Evolutionary conservation across 2,113 vertebrate genomes (phyloP).

Genomic region (Lasiurus cinereus): DNA sequence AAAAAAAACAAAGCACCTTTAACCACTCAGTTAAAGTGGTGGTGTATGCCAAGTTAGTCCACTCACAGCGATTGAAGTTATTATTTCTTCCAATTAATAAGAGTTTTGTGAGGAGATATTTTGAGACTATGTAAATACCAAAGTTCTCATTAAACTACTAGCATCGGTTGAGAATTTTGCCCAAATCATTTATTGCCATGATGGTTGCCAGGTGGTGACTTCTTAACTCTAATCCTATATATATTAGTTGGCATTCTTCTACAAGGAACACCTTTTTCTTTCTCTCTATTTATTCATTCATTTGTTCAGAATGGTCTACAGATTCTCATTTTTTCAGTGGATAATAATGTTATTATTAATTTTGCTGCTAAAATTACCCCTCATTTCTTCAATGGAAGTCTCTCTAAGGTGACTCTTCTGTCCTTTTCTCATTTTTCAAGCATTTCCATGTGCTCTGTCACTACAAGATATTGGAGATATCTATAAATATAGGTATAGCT

Average conservation of each 20-base stretch:
- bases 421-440: slow-evolving; percentile 7
- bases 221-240: neutral
- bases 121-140: neutral
- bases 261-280: neutral
- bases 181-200: neutral
- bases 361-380: neutral
- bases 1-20: neutral
- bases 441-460: neutral
- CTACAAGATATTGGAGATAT: neutral
- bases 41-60: neutral
- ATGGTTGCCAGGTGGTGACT: neutral
- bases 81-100: neutral
- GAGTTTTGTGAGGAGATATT: neutral
- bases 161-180: neutral
- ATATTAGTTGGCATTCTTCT: neutral
- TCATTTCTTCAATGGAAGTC: neutral
- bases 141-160: neutral
- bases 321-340: neutral
- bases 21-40: neutral
- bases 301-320: neutral
- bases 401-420: neutral
- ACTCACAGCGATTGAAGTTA: neutral
- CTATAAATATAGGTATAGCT: neutral
- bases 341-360: slow-evolving; percentile 24
- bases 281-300: neutral